Base-by-base conservation (phyloP, 2,888 invertebrate genomes). In the Sinodicranocentrus sp. region DNA sequence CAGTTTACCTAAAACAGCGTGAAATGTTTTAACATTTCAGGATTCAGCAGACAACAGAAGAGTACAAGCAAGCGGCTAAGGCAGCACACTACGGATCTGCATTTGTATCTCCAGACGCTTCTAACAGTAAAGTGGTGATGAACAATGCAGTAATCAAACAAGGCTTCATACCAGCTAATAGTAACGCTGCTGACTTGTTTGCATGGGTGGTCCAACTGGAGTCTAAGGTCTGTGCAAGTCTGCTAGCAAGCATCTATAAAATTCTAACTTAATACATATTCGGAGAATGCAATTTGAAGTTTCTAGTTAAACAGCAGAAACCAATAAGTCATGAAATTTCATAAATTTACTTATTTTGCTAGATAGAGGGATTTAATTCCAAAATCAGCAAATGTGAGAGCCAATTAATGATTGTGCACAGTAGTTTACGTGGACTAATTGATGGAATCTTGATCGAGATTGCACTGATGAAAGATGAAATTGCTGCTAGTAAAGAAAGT, bases 41-140 rank as follows among this genome's bases (percentile, higher is more conserved):
- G n/a, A 25, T 68, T 10, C 68, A 68, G n/a, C 48, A 73, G 26
- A 17, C 17, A 2, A 44, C 61, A 0, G 63, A 59, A 25, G 73
- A 73, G 17, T 44, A 15, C 44, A 73, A 73, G n/a, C 19, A 44
- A 43, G 26, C 25, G 1, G 26, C 26, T 2, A 59, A 73, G n/a
- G 44, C 17, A 26, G 61, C 73, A 2, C 8, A 48, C 6, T 73
- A 23, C 28, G 73, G 73, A 3, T 73, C 73, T 10, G 73, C 26
- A 13, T 73, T 73, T 61, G 73, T 3, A 10, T 21, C 73, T 10
- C 73, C 73, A 43, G 23, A 73, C 6, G 25, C 6, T 25, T 73
- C 61, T 5, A 61, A 23, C 21, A 1, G 15, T 23, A n/a, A 39
- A 21, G 39, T 25, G 6, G 2, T 17, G n/a, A 21, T n/a, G 21